These are phyloP conservation scores for Apogon talboti DNA, from an alignment of 2,797 vertebrate species.

Conservation along the genomic window DNA sequence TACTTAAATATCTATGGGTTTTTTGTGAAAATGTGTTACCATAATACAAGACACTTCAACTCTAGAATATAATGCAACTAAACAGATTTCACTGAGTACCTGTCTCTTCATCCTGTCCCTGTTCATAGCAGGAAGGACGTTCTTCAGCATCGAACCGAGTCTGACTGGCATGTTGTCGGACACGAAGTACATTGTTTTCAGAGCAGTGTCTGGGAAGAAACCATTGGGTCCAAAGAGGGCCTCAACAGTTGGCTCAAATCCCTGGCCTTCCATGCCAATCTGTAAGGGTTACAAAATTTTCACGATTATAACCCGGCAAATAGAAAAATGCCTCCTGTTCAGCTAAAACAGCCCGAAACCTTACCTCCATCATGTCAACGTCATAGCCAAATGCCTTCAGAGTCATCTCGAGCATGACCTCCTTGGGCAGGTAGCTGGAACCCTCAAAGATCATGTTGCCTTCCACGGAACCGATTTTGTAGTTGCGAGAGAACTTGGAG, in stretches of 20 bases:
- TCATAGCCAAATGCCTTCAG: conserved; percentile 88
- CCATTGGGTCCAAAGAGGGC: conserved; percentile 92
- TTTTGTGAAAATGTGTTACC: not conserved
- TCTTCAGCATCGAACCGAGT: conserved; percentile 84
- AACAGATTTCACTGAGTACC: conserved; percentile 59
- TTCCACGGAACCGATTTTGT: conserved; percentile 86
- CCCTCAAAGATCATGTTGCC: conserved; percentile 93
- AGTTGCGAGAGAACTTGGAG: conserved; percentile 89
- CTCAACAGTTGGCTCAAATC: conserved; percentile 92
- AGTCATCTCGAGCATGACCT: conserved; percentile 93
- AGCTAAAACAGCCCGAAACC: not conserved
- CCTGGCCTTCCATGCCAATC: conserved; percentile 92
- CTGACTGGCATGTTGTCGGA: conserved; percentile 86
- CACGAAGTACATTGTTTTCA: conserved; percentile 90
- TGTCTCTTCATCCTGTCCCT: conserved; percentile 77
- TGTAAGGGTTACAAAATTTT: conserved; percentile 66
- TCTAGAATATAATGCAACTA: not conserved
- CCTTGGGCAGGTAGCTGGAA: conserved; percentile 88
- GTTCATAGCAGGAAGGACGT: conserved; percentile 84
- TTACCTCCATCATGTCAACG: conserved; percentile 93
- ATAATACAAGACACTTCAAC: not conserved
- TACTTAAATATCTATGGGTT: conserved; percentile 1
- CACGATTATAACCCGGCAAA: not conserved
- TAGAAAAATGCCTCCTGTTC: not conserved
- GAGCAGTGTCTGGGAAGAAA: conserved; percentile 91